Conservation (phyloP, 2,797 vertebrate species). For the Momotus momota region DNA sequence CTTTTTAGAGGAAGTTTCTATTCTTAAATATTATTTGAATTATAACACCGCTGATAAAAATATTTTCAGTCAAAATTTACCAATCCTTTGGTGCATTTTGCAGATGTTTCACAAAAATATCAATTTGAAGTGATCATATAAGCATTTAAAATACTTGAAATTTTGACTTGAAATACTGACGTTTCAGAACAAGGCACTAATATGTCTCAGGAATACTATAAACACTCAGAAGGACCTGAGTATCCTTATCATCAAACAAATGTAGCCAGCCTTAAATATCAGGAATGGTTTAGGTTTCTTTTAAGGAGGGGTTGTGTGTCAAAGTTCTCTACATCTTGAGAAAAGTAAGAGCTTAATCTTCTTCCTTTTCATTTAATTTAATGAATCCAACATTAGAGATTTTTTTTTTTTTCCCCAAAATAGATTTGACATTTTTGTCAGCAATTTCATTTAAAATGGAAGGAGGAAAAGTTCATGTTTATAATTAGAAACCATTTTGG, state of each 20-base stretch:
- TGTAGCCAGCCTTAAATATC: not conserved
- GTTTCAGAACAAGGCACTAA: not conserved
- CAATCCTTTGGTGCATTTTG: not conserved
- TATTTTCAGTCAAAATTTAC: not conserved
- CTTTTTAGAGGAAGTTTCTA: not conserved
- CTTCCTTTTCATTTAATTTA: slow-evolving; percentile 30
- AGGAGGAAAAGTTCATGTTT: not conserved
- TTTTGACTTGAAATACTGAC: not conserved
- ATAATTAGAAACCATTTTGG: slow-evolving; percentile 47
- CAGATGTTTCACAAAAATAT: not conserved
- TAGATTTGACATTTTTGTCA: slow-evolving; percentile 50
- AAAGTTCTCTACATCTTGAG: not conserved
- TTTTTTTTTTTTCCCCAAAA: not conserved
- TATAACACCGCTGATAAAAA: not conserved
- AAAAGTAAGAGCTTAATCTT: not conserved
- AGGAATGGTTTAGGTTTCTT: not conserved
- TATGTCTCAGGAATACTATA: not conserved
- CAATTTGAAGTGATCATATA: not conserved
- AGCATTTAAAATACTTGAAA: not conserved
- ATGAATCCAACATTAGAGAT: not conserved
- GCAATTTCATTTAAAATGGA: slow-evolving; percentile 31
- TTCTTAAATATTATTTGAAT: not conserved
- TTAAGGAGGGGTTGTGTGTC: not conserved
- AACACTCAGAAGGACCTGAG: not conserved
- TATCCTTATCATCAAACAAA: not conserved